These are phyloP conservation scores for Drosophila prolongata DNA, from an alignment of 2,888 invertebrate species.

Conservation along the genomic window DNA sequence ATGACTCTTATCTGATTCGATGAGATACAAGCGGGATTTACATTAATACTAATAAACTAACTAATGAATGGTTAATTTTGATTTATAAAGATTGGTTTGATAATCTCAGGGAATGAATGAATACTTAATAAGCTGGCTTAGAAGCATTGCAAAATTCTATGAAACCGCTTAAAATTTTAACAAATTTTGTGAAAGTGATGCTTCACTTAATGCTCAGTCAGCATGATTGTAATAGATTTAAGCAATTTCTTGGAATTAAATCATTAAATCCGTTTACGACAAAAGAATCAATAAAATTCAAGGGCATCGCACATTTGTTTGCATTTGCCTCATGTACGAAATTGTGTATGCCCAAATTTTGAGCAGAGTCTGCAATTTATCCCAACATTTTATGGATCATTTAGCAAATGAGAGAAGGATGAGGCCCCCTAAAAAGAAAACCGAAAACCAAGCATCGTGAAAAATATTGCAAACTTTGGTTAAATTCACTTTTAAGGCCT, in stretches of 20 bases:
- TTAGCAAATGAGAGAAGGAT: conserved; percentile 52
- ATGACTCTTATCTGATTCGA: conserved; percentile 36
- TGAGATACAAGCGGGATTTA: conserved; percentile 5
- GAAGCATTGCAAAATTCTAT: too few relatives aligned
- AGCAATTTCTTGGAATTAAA: conserved; percentile 13
- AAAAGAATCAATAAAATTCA: conserved; percentile 7
- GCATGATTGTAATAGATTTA: background rate
- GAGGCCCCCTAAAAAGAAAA: conserved; percentile 15
- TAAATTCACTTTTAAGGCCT: conserved; percentile 37
- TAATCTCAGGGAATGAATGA: background rate
- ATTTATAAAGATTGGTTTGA: conserved; percentile 6
- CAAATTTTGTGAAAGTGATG: too few relatives aligned
- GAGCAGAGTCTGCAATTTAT: conserved; percentile 45
- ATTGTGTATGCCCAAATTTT: conserved; percentile 26
- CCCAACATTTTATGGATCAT: conserved; percentile 65
- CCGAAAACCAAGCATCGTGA: conserved; percentile 35
- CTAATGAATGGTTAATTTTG: conserved; percentile 21
- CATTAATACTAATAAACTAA: conserved; percentile 8
- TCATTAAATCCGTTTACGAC: conserved; percentile 14
- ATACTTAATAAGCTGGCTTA: too few relatives aligned
- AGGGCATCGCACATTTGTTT: conserved; percentile 16
- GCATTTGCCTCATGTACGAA: conserved; percentile 21
- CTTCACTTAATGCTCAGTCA: background rate
- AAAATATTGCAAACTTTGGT: conserved; percentile 44
- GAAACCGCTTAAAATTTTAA: background rate